These are phyloP conservation scores for Penaeus japonicus DNA, from an alignment of 1,140 invertebrate species.

Conservation along the genomic window DNA sequence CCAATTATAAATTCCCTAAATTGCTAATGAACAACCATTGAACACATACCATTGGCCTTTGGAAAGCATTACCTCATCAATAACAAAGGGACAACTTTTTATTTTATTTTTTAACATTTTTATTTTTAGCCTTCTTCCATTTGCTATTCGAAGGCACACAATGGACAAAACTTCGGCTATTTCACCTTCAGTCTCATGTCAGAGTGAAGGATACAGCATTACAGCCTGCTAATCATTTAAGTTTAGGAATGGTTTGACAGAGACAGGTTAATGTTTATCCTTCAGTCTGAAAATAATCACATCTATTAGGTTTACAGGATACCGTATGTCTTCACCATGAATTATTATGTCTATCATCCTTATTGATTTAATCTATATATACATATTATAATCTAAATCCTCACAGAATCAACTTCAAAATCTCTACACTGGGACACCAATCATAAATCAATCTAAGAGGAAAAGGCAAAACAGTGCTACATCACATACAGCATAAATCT, in stretches of 20 bases:
- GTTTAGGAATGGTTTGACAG: slow-evolving; percentile 50
- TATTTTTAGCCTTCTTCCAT: slow-evolving; percentile 21
- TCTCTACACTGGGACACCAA: slow-evolving; percentile 44
- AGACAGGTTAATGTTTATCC: slow-evolving; percentile 21
- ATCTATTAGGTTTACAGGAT: slow-evolving; percentile 29
- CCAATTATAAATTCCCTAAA: slow-evolving; percentile 13
- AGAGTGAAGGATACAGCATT: background rate
- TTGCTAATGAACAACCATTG: slow-evolving; percentile 50
- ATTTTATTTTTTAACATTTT: slow-evolving; percentile 18
- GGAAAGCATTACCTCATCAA: slow-evolving; percentile 50
- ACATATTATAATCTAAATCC: slow-evolving; percentile 31
- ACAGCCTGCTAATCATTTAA: slow-evolving; percentile 27
- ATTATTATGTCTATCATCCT: slow-evolving; percentile 44
- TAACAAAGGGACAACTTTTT: background rate
- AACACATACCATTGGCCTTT: slow-evolving; percentile 46
- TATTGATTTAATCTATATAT: slow-evolving; percentile 47
- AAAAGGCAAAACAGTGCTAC: slow-evolving; percentile 53
- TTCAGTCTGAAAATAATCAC: slow-evolving; percentile 28
- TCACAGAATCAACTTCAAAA: slow-evolving; percentile 15
- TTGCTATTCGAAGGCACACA: slow-evolving; percentile 52
- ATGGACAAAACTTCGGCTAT: slow-evolving; percentile 51
- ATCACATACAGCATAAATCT: slow-evolving; percentile 46
- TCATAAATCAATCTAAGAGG: slow-evolving; percentile 44
- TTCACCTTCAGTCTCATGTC: slow-evolving; percentile 34
- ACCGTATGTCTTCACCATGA: slow-evolving; percentile 29